Evolutionary conservation across 2,113 vertebrate genomes (phyloP).

Genomic region (Syrrhaptes paradoxus): DNA sequence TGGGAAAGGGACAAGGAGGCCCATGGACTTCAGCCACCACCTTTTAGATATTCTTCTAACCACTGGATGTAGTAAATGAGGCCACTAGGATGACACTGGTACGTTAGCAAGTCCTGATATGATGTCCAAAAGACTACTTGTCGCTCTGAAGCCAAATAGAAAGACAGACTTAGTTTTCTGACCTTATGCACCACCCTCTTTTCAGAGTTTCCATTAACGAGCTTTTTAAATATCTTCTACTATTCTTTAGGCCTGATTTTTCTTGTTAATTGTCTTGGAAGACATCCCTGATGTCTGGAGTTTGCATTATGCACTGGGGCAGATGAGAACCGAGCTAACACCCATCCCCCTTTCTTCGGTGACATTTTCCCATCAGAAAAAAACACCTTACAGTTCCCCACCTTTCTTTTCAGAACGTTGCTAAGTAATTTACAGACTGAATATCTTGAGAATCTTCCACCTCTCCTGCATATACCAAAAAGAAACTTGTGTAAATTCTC

Average conservation of each 20-base stretch:
- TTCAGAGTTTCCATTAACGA: neutral
- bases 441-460: neutral
- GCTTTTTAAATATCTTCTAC: neutral
- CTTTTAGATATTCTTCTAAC: neutral
- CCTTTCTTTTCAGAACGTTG: neutral
- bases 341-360: neutral
- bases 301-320: neutral
- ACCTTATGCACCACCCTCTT: neutral
- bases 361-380: neutral
- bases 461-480: neutral
- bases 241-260: neutral
- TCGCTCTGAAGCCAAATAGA: neutral
- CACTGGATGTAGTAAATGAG: neutral
- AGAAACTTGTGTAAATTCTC: conserved; percentile 2
- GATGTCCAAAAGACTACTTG: neutral
- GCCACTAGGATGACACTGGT: neutral
- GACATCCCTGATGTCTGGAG: neutral
- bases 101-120: accelerated
- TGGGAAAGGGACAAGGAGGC: neutral
- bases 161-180: neutral
- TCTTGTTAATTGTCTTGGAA: neutral
- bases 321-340: neutral
- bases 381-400: neutral
- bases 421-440: neutral
- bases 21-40: neutral